These are phyloP conservation scores for Caerostris extrusa DNA, from an alignment of 1,140 invertebrate species.

Conservation along the genomic window DNA sequence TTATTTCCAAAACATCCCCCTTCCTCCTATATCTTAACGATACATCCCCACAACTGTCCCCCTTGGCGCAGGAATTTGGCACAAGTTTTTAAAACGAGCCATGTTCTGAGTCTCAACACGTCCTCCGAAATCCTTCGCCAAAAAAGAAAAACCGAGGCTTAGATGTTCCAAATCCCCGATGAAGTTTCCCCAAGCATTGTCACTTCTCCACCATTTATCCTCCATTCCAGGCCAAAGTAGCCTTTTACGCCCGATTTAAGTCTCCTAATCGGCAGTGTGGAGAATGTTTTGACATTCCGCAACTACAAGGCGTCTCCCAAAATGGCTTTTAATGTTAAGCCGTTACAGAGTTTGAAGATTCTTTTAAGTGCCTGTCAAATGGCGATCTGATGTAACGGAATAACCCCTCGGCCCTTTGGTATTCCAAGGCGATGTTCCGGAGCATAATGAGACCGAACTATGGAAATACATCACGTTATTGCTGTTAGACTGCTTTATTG, in stretches of 20 bases:
- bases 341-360: slow-evolving; percentile 61
- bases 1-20: background rate
- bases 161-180: slow-evolving; percentile 14
- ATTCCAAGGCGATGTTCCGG: background rate
- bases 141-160: slow-evolving; percentile 37
- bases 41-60: background rate
- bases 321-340: slow-evolving; percentile 45
- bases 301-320: background rate
- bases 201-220: slow-evolving; percentile 51
- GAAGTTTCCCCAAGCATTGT: slow-evolving; percentile 31
- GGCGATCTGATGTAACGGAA: background rate
- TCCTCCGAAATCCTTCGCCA: background rate
- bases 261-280: slow-evolving; percentile 30
- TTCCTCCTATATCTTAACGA: background rate
- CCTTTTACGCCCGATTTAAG: slow-evolving; percentile 58
- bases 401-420: background rate
- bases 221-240: slow-evolving; percentile 39
- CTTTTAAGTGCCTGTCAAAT: slow-evolving; percentile 47
- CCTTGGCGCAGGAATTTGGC: background rate
- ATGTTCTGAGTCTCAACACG: slow-evolving; percentile 31
- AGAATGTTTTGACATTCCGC: slow-evolving; percentile 35
- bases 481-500: background rate
- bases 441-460: background rate
- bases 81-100: background rate
- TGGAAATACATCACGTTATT: background rate